Base-by-base conservation (phyloP, 2,888 invertebrate genomes). In the Trichopoda pennipes region DNA sequence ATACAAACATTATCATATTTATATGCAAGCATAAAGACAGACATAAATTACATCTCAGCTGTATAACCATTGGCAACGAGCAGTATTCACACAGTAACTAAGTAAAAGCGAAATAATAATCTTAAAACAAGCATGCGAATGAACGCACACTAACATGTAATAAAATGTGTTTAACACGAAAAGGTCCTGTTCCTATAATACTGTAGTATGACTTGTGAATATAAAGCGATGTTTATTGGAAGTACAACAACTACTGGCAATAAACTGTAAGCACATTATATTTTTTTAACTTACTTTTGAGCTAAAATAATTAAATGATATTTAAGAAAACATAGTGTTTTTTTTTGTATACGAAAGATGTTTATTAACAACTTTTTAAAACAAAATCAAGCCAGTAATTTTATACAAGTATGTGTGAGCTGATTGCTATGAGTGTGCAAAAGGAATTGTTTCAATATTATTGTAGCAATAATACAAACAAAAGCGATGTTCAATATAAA, bases 11-110 rank as follows among this genome's bases (percentile, higher is more conserved):
- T 38, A 23, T 38, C 12, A 7, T 51, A 72, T 28, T 6, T 19
- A 51, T 16, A 35, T 17, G 17, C 4, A 32, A 35, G 53, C 28
- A 61, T 58, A 47, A 55, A 28, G 1, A 19, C 38, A 69, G 17
- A 61, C 77, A 77, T 73, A 73, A 83, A 79, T 77, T 74, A 55
- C 70, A 74, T 51, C 17, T 60, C 73, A 74, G 47, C 64, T 80
- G 73, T 69, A 69, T 53, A 64, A 12, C 53, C 35, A 23, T 16
- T 64, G 55, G 64, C 69, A 72, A 63, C 55, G 44, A 38, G 66
- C 80, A 73, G 74, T 60, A 72, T 63, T 68, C 49, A 72, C 58
- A 49, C 56, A 64, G 58, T 38, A 44, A 56, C 49, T 47, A 35
- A 68, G 56, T 55, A 28, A 66, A 80, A 70, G 28, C 19, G 44